These are phyloP conservation scores for Myotis brandtii DNA, from an alignment of 2,113 vertebrate species.

Conservation along the genomic window DNA sequence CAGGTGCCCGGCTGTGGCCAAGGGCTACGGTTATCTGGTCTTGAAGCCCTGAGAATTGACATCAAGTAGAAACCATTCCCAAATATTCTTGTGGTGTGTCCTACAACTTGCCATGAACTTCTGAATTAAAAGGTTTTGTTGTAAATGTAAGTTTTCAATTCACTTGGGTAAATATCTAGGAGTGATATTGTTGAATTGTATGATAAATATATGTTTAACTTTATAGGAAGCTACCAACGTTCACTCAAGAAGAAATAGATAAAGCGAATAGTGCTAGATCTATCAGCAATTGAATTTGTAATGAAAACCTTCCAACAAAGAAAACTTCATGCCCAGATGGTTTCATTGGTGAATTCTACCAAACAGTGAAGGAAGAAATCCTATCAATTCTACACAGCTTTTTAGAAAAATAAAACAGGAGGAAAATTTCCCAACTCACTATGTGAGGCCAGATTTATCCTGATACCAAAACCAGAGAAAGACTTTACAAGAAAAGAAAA, in stretches of 20 bases:
- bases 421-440: neutral
- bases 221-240: neutral
- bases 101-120: neutral
- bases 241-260: neutral
- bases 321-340: neutral
- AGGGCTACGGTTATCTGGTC: neutral
- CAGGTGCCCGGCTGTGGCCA: neutral
- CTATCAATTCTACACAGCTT: neutral
- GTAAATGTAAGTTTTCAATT: neutral
- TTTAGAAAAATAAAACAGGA: slow-evolving; percentile 18
- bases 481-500: too few species aligned
- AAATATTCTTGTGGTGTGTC: neutral
- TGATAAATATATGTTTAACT: neutral
- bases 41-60: neutral
- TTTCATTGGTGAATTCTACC: neutral
- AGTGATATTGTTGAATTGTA: too few species aligned
- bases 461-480: too few species aligned
- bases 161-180: too few species aligned
- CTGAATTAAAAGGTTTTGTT: neutral
- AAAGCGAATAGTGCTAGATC: neutral
- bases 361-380: neutral
- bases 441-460: neutral
- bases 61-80: neutral
- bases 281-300: neutral
- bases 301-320: neutral